Percentiles rank a stretch among this genome's conserved stretches.
phyloP scores from a whole-genome alignment of 2,888 invertebrate species.

The Cephonodes hylas region DNA sequence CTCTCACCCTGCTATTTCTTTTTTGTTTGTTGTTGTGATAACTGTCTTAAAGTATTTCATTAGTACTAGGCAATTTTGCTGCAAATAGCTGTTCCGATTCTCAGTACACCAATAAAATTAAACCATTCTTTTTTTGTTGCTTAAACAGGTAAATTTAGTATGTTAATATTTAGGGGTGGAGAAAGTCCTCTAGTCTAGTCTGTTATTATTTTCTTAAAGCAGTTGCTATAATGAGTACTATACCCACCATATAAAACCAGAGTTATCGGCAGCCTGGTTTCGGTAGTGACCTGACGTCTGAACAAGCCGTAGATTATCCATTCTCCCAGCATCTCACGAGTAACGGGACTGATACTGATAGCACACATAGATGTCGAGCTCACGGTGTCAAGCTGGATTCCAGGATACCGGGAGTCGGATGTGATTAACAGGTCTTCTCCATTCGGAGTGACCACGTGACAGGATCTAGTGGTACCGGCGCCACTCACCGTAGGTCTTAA shows the following conservation, averaged over 20 bases:
- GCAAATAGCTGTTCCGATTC: too few relatives aligned
- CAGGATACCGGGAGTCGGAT: constrained; percentile 32
- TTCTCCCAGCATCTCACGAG: constrained; percentile 31
- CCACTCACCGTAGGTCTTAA: constrained; percentile 35
- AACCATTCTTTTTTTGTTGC: too few relatives aligned
- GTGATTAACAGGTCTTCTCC: constrained; percentile 39
- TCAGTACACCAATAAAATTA: too few relatives aligned
- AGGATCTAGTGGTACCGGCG: constrained; percentile 26
- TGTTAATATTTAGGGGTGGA: too few relatives aligned
- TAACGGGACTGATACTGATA: constrained; percentile 38
- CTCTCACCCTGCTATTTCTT: too few relatives aligned
- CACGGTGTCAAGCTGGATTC: constrained; percentile 30
- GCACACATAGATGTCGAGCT: constrained; percentile 28
- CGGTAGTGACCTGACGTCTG: constrained; percentile 21
- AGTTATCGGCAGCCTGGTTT: constrained; percentile 35
- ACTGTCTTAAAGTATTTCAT: too few relatives aligned
- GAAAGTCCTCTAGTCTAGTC: too few relatives aligned
- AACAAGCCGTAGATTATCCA: constrained; percentile 45
- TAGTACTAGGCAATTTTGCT: too few relatives aligned
- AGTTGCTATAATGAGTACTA: too few relatives aligned
- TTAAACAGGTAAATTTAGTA: too few relatives aligned
- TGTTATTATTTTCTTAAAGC: too few relatives aligned
- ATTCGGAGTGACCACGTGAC: constrained; percentile 47
- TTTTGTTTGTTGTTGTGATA: too few relatives aligned
- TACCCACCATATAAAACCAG: constrained; percentile 46